Evolutionary conservation across 2,797 vertebrate genomes (phyloP).

Genomic region (Macrochelys suwanniensis): DNA sequence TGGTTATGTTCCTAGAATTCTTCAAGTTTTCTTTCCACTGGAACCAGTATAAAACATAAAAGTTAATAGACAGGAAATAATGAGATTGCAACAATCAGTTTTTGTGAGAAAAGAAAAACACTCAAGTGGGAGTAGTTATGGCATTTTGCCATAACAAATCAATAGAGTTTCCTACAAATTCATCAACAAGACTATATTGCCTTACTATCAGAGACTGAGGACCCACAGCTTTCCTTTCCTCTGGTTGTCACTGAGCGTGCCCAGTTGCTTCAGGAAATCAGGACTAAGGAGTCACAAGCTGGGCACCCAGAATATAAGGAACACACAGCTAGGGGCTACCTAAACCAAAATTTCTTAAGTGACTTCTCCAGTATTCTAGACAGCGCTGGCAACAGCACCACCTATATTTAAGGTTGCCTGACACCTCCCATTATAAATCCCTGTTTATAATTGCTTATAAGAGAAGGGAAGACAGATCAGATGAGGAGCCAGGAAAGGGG

Average conservation of each 20-base stretch:
- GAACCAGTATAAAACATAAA: not conserved
- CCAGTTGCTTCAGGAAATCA: not conserved
- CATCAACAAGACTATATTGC: no score
- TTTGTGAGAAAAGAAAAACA: not conserved
- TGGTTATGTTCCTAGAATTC: not conserved
- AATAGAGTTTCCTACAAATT: not conserved
- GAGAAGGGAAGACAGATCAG: no score
- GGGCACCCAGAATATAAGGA: not conserved
- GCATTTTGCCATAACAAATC: not conserved
- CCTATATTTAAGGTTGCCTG: no score
- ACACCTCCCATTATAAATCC: no score
- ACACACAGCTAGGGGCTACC: no score
- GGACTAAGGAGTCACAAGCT: not conserved
- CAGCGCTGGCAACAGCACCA: no score
- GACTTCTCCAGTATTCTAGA: no score
- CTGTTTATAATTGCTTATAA: no score
- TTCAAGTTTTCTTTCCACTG: not conserved
- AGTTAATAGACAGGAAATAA: not conserved
- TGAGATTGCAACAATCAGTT: not conserved
- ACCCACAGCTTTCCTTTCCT: no score
- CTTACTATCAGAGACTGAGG: no score
- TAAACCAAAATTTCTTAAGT: no score
- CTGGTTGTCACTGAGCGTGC: not conserved
- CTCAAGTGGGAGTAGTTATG: not conserved
- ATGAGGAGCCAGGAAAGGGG: no score